Base-by-base conservation (phyloP, 1,140 invertebrate genomes). In the Bombyx mandarina region DNA sequence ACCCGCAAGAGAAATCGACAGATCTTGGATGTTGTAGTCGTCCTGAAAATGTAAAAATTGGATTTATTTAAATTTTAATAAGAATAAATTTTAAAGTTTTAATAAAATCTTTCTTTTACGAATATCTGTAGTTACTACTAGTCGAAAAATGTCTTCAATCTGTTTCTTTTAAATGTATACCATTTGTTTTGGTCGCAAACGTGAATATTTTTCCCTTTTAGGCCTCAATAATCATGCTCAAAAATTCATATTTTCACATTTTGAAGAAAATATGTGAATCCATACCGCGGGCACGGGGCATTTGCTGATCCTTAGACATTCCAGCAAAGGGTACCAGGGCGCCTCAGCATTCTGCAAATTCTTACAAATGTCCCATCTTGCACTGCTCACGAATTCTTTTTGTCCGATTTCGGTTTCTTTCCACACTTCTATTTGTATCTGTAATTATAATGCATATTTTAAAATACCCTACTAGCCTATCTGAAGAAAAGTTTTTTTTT, bases 221-320 rank as follows among this genome's bases (percentile, higher is more conserved):
- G 4, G 26, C 26, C 1, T 5, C 26, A 35, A 35, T 35, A 35
- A 35, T 5, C 26, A 3, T 5, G 26, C 26, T 35, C 26, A 35
- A 35, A 35, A 35, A 35, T 35, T 35, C 26, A 1, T 35, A 35
- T 35, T 35, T 35, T 35, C 26, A 35, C 26, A 35, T 35, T 35
- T 2, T 5, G 26, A 35, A 35, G 26, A 35, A 35, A 35, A 35
- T 35, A 35, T 5, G 26, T 35, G 26, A 35, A 10, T 45, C 48
- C 53, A 64, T 73, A 84, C 82, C 56, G 62, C 60, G 45, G 58
- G 48, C 55, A 85, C 63, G 10, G 84, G 82, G 57, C 84, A 87
- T 6, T 57, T 46, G 0, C 58, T 56, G 0, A 79, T 60, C 18
- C 79, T 73, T 51, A 87, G 62, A 22, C 59, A 63, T 6, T 75